phyloP scores from a whole-genome alignment of 2,797 vertebrate species.

The Peromyscus aztecus region DNA sequence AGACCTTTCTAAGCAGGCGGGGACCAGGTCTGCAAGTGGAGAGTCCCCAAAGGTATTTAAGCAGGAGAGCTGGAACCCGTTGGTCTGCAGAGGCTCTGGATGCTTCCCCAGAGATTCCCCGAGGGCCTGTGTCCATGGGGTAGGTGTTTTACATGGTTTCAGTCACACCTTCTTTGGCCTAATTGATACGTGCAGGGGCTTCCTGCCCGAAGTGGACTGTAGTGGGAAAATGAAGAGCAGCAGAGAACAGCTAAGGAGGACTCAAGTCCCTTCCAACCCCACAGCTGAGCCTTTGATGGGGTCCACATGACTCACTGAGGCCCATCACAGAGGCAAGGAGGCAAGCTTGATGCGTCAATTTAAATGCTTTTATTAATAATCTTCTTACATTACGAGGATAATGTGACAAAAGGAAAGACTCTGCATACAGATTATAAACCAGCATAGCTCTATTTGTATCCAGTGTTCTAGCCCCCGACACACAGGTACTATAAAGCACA shows the following conservation, averaged over 20 bases:
- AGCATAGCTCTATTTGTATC: constrained; percentile 92
- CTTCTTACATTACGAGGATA: constrained; percentile 92
- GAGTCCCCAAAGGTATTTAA: not conserved
- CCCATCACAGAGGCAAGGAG: constrained; percentile 15
- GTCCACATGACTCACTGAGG: not conserved
- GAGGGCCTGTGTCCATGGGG: not conserved
- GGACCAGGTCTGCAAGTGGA: too few species aligned
- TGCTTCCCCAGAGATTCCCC: not conserved
- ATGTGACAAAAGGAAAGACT: constrained; percentile 92
- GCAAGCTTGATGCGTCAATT: constrained; percentile 79
- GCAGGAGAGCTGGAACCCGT: not conserved
- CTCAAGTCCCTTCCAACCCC: not conserved
- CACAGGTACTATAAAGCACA: constrained; percentile 92
- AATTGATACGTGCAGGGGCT: not conserved
- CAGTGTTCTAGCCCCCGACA: constrained; percentile 93
- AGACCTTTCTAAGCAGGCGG: not conserved
- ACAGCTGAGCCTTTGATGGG: not conserved
- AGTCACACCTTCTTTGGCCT: not conserved
- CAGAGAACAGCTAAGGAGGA: not conserved
- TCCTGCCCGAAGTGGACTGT: not conserved
- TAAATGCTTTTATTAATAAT: constrained; percentile 93
- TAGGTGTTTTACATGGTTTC: not conserved
- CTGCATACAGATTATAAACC: constrained; percentile 91
- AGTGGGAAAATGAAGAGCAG: too few species aligned
- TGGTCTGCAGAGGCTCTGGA: not conserved